Evolutionary conservation across 2,113 vertebrate genomes (phyloP).

Genomic region (Sphyrna mokarran): DNA sequence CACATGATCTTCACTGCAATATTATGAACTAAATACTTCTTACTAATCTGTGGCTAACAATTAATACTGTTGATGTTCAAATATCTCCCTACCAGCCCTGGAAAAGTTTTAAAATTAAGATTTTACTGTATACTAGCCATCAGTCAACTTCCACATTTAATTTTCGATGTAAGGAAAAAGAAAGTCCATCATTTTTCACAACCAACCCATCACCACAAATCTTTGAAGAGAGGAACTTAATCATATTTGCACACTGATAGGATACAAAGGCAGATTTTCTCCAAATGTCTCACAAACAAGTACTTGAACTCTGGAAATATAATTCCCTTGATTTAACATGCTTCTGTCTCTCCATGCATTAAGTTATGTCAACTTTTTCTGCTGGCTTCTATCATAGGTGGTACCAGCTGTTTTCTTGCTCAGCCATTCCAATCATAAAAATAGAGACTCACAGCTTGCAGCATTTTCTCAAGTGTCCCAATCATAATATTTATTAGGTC

Average conservation of each 20-base stretch:
- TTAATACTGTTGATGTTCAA: not conserved
- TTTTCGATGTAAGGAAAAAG: not conserved
- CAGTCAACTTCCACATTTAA: not conserved
- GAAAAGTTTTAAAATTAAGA: not conserved
- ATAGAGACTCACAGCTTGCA: not conserved
- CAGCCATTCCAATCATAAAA: not conserved
- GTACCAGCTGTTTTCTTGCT: not conserved
- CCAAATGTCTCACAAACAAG: not conserved
- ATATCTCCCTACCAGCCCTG: not conserved
- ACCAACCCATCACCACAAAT: not conserved
- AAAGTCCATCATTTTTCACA: not conserved
- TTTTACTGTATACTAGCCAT: not conserved
- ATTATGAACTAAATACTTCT: not conserved
- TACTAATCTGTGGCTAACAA: not conserved
- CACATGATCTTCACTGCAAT: not conserved
- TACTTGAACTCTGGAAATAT: not conserved
- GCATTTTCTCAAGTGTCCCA: not conserved
- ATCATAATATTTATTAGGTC: not conserved
- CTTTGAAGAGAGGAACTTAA: not conserved
- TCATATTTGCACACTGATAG: not conserved
- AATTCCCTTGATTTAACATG: not conserved
- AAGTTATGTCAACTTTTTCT: not conserved
- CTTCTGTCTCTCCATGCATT: not conserved
- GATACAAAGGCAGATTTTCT: not conserved
- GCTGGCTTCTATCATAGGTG: not conserved